Conservation (phyloP, 2,113 vertebrate genomes). For the Atractosteus spatula region DNA sequence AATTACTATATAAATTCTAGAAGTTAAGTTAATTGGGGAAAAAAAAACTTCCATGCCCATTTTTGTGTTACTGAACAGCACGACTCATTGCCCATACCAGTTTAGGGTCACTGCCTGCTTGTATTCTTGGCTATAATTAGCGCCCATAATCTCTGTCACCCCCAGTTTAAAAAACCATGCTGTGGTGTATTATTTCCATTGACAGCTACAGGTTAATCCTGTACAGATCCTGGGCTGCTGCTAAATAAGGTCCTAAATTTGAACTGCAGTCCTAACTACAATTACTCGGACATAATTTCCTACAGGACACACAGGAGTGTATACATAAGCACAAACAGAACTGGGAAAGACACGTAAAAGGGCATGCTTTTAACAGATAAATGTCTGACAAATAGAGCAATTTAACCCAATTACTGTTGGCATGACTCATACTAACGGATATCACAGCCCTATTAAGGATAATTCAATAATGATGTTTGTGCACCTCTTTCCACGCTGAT, state of each 20-base stretch:
- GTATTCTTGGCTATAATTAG: too few species aligned
- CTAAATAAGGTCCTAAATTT: constrained; percentile 45
- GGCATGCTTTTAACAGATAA: too few species aligned
- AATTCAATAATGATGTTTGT: background rate
- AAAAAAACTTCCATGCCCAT: too few species aligned
- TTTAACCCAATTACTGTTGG: background rate
- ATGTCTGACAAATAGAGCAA: background rate
- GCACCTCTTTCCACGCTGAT: background rate
- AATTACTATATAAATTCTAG: too few species aligned
- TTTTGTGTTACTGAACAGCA: too few species aligned
- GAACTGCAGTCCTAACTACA: constrained; percentile 48
- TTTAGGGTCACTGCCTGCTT: too few species aligned
- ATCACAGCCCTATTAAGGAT: background rate
- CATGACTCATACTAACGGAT: background rate
- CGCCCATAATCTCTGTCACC: too few species aligned
- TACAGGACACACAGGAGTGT: background rate
- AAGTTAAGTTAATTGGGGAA: too few species aligned
- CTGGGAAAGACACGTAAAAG: too few species aligned
- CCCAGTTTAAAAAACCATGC: background rate
- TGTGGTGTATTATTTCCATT: constrained; percentile 32
- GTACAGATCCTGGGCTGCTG: constrained; percentile 44
- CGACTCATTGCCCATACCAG: too few species aligned
- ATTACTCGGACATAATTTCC: constrained; percentile 52
- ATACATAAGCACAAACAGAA: background rate
- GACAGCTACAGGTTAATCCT: constrained; percentile 48